Evolutionary conservation across 2,888 invertebrate genomes (phyloP).

Genomic region (Dryobota labecula): DNA sequence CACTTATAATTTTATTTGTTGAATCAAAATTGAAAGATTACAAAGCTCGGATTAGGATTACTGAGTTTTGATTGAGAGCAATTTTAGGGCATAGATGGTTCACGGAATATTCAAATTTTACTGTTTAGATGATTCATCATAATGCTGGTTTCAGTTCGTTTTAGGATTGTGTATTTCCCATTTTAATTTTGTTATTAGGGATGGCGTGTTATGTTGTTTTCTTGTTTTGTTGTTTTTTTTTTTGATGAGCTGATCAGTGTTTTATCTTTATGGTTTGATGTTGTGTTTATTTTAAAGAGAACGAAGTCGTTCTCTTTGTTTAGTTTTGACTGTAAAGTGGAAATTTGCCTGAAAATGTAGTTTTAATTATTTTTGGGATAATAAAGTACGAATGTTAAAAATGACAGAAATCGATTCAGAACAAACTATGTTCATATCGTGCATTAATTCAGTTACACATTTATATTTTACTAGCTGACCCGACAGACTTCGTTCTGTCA

Average conservation of each 20-base stretch:
- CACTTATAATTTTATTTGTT: constrained; percentile 79
- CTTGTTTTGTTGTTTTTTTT: constrained; percentile 6
- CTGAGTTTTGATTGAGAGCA: constrained; percentile 66
- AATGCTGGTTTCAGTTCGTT: constrained; percentile 45
- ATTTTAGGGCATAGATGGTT: constrained; percentile 64
- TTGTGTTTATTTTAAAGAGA: too few species aligned
- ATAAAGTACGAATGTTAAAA: too few species aligned
- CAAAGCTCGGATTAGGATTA: constrained; percentile 75
- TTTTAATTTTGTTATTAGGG: constrained; percentile 30
- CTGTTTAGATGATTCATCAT: constrained; percentile 69
- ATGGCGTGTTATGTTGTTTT: constrained; percentile 31
- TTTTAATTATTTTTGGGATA: too few species aligned
- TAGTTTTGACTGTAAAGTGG: too few species aligned
- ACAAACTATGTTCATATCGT: too few species aligned
- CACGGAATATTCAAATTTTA: constrained; percentile 69
- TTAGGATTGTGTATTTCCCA: constrained; percentile 42
- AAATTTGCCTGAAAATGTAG: too few species aligned
- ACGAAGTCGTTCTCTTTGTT: too few species aligned
- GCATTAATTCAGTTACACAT: too few species aligned
- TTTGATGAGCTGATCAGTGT: constrained; percentile 20
- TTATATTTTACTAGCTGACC: too few species aligned
- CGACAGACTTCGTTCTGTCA: too few species aligned
- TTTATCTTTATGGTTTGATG: constrained; percentile 11
- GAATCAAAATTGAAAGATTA: constrained; percentile 82
- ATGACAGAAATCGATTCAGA: too few species aligned